phyloP scores from a whole-genome alignment of 2,888 invertebrate species.

The Xylota sylvarum region DNA sequence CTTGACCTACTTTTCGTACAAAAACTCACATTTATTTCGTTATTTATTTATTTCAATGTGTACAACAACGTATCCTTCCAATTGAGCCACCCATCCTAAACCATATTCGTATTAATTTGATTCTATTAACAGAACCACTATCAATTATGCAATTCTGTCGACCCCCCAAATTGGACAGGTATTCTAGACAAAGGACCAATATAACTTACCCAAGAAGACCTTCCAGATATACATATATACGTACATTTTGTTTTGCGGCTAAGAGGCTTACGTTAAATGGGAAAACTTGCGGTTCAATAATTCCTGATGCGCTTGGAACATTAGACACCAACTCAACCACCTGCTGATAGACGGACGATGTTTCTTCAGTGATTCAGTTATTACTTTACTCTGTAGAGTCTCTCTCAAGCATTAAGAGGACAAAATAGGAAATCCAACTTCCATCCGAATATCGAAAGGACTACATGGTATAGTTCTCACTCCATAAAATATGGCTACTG shows the following conservation, averaged over 20 bases:
- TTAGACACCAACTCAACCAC: conserved; percentile 58
- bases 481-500: conserved; percentile 54
- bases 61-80: not conserved
- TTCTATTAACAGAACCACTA: conserved; percentile 40
- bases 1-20: not conserved
- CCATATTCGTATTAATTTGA: conserved; percentile 26
- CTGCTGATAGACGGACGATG: conserved; percentile 57
- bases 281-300: conserved; percentile 85
- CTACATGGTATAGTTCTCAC: not conserved
- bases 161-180: conserved; percentile 15
- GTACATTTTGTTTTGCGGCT: conserved; percentile 40
- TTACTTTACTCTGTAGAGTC: conserved; percentile 22
- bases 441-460: conserved; percentile 25
- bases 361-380: conserved; percentile 49
- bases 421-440: conserved; percentile 34
- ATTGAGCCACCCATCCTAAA: not conserved
- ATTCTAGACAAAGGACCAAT: conserved; percentile 58
- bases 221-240: conserved; percentile 40
- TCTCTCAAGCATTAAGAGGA: not conserved
- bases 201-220: conserved; percentile 8
- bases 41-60: not conserved
- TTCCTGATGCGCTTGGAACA: conserved; percentile 76
- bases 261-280: conserved; percentile 85
- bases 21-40: not conserved
- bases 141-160: conserved; percentile 57